phyloP scores from a whole-genome alignment of 2,797 vertebrate species.

The Ataeniobius toweri region DNA sequence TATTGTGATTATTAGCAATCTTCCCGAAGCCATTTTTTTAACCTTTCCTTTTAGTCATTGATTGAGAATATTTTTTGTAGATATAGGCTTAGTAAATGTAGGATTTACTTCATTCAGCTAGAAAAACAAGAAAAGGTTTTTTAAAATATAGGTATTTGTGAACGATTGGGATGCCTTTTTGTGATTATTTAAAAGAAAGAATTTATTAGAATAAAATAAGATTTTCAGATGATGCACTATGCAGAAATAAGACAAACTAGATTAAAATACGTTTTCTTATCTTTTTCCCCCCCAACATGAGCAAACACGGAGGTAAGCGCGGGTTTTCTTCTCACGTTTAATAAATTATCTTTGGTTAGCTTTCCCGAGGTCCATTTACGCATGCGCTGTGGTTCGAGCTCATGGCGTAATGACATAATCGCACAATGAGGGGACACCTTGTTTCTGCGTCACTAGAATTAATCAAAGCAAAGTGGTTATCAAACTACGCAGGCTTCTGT shows the following conservation, averaged over 20 bases:
- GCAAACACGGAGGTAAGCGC: neutral
- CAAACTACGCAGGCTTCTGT: neutral
- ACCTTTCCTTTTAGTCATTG: no score
- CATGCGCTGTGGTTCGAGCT: conserved; percentile 38
- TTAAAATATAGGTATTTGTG: no score
- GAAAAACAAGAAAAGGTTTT: no score
- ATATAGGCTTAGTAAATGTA: no score
- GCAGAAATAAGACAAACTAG: neutral
- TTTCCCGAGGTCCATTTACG: conserved; percentile 19
- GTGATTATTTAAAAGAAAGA: neutral
- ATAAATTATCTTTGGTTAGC: conserved; percentile 12
- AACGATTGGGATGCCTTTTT: no score
- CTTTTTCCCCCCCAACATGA: neutral
- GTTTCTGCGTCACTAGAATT: neutral
- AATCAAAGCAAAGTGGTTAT: neutral
- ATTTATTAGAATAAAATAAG: neutral
- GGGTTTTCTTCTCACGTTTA: rapidly evolving
- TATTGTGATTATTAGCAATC: no score
- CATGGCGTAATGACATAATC: neutral
- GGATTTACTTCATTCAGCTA: no score
- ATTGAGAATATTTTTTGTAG: no score
- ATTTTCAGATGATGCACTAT: neutral
- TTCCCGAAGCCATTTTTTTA: no score
- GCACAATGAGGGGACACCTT: neutral
- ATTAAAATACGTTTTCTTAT: neutral